Conservation (phyloP, 2,797 vertebrate genomes). For the Myotis daubentonii region DNA sequence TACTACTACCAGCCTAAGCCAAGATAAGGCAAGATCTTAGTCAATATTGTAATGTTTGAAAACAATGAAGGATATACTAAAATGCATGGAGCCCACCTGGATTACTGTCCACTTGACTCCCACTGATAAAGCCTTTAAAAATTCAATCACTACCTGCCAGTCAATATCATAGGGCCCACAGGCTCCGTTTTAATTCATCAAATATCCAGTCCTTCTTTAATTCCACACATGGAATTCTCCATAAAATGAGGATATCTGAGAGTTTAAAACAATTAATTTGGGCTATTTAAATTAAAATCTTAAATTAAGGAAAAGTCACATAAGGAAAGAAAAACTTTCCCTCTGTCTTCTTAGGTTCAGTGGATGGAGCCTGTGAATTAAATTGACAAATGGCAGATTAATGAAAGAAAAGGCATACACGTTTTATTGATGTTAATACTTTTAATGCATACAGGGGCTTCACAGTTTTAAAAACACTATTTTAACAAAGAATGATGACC, state of each 20-base stretch:
- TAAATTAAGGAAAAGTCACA: slow-evolving; percentile 16
- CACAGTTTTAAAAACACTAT: background rate
- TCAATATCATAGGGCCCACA: background rate
- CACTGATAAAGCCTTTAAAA: slow-evolving; percentile 3
- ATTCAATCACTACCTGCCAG: background rate
- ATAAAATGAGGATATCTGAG: background rate
- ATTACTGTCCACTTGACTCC: background rate
- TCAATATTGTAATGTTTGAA: background rate
- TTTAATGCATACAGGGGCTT: background rate
- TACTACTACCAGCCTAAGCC: background rate
- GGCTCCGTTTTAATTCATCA: background rate
- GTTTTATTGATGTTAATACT: background rate
- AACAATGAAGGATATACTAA: background rate
- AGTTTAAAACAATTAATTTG: background rate
- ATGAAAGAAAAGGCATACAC: background rate
- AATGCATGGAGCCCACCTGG: background rate
- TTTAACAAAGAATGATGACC: slow-evolving; percentile 27
- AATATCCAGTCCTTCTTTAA: background rate
- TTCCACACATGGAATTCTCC: background rate
- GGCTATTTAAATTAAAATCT: background rate
- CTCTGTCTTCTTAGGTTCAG: background rate
- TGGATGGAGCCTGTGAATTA: background rate
- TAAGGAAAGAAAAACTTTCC: background rate
- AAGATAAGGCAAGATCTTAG: background rate
- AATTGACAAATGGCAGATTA: background rate